Conservation (phyloP, 2,888 invertebrate genomes). For the Scrobipalpa atriplicella region DNA sequence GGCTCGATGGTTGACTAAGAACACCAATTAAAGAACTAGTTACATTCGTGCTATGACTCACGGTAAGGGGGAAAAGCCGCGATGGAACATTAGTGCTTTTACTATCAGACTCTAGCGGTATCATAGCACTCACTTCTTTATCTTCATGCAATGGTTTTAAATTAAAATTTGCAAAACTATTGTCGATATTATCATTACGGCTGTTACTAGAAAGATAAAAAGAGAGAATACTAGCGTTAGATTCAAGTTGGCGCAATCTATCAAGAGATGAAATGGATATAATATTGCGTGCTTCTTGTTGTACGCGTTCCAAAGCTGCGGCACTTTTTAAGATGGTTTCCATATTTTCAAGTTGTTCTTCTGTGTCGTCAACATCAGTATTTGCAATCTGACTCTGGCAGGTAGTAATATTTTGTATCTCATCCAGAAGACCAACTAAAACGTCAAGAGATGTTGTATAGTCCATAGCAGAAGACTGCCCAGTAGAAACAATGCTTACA, state of each 20-base stretch:
- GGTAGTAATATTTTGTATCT: conserved; percentile 70
- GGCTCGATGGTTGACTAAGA: conserved; percentile 51
- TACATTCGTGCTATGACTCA: conserved; percentile 47
- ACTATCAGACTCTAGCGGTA: conserved; percentile 43
- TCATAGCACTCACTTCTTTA: conserved; percentile 58
- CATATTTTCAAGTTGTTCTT: conserved; percentile 41
- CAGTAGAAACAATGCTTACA: not conserved
- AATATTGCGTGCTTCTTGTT: conserved; percentile 42
- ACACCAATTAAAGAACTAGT: conserved; percentile 49
- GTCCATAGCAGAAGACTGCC: conserved; percentile 41
- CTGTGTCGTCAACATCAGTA: conserved; percentile 28
- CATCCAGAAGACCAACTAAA: conserved; percentile 67
- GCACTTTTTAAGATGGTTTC: conserved; percentile 50
- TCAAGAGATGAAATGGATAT: conserved; percentile 56
- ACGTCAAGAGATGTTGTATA: conserved; percentile 68
- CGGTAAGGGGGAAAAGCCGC: conserved; percentile 42
- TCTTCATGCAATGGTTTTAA: conserved; percentile 44
- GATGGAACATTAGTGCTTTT: conserved; percentile 58
- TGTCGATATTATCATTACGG: conserved; percentile 13
- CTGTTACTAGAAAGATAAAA: conserved; percentile 49
- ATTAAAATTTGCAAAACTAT: conserved; percentile 16
- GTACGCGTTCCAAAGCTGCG: conserved; percentile 39
- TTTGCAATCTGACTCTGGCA: conserved; percentile 54
- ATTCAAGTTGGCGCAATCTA: conserved; percentile 52
- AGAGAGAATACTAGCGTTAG: conserved; percentile 52